Percentiles rank a stretch among this genome's conserved stretches.
phyloP scores from a whole-genome alignment of 2,797 vertebrate species.

The Antrozous pallidus region DNA sequence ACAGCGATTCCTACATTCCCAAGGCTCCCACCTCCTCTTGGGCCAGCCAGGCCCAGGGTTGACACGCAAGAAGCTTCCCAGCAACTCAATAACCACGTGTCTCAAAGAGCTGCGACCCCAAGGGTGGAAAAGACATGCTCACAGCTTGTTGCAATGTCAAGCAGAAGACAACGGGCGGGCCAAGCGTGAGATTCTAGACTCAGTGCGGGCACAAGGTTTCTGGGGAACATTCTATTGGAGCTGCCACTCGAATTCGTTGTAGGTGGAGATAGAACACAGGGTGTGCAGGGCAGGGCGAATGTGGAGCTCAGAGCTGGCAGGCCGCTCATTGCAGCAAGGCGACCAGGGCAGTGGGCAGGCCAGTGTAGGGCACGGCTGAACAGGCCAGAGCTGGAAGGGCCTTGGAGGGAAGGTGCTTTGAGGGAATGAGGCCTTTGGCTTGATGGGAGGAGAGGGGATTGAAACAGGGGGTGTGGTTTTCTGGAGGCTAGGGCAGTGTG shows the following conservation, averaged over 20 bases:
- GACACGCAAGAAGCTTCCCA: background rate
- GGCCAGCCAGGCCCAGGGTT: background rate
- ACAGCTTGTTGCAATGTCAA: background rate
- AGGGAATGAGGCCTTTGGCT: background rate
- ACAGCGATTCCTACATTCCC: background rate
- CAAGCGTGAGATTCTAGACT: background rate
- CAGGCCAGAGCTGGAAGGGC: background rate
- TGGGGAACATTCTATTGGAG: background rate
- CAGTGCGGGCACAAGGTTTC: background rate
- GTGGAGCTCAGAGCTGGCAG: background rate
- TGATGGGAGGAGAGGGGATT: background rate
- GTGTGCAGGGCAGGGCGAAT: background rate
- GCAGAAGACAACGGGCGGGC: background rate
- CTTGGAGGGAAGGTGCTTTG: background rate
- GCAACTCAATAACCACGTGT: background rate
- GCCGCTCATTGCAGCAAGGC: background rate
- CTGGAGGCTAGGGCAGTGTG: background rate
- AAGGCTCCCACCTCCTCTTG: background rate
- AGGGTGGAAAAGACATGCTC: background rate
- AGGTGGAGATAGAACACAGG: background rate
- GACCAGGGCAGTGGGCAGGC: fast-evolving
- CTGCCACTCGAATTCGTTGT: background rate
- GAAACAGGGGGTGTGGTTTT: background rate
- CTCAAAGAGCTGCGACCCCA: background rate
- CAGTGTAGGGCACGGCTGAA: background rate